Conservation (phyloP, 2,113 vertebrate species). For the Picathartes gymnocephalus region DNA sequence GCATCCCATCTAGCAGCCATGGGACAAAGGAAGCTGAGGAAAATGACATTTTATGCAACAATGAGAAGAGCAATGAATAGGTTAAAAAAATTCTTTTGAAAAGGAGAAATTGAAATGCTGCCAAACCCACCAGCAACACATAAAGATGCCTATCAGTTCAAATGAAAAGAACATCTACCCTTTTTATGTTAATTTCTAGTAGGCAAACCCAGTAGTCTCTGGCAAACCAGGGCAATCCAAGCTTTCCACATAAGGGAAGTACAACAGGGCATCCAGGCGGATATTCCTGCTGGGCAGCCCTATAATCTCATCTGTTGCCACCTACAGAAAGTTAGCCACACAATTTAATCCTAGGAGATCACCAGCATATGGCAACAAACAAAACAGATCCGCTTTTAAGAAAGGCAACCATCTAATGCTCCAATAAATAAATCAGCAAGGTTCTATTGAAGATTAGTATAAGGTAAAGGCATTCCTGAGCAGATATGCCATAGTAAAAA, state of each 20-base stretch:
- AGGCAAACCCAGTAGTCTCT: background rate
- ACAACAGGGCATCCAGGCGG: background rate
- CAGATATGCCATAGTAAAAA: background rate
- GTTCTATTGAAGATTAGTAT: accelerated
- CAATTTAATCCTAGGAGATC: background rate
- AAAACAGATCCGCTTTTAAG: background rate
- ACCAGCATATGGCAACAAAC: background rate
- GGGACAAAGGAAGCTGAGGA: background rate
- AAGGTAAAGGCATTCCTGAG: background rate
- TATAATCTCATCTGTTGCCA: background rate
- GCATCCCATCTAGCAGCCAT: background rate
- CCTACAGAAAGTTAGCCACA: background rate
- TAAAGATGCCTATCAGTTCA: background rate
- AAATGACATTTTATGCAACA: background rate
- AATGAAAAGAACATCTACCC: background rate
- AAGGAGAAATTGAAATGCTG: background rate
- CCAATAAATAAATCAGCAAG: background rate
- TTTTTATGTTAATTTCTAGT: background rate
- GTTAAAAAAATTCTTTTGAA: background rate
- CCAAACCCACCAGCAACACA: background rate
- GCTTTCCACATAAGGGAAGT: background rate
- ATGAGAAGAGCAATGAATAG: background rate
- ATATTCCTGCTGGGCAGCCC: background rate
- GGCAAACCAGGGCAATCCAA: background rate
- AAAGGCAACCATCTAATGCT: background rate